Evolutionary conservation across 2,888 invertebrate species (phyloP), one percentile per base, ranked within the genome.

Genomic region (Melipona beecheii): DNA sequence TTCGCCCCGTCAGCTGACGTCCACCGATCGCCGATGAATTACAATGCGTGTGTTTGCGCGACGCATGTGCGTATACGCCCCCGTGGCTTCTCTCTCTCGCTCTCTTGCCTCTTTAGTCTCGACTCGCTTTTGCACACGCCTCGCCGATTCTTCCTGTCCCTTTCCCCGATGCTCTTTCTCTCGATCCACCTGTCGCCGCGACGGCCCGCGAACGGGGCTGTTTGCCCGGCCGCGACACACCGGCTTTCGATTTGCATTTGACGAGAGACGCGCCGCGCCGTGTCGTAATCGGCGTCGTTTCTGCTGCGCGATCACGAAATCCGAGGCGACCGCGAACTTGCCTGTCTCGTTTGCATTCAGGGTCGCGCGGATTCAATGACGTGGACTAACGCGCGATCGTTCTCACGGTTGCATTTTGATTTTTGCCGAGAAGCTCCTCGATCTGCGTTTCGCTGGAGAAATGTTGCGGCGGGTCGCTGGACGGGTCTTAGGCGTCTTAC

Each of bases 241-340:
- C 78, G 65, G 80, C 78, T 76, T 56, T 76, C 75, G 84, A 88
- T 89, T 89, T 87, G 87, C 87, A 85, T 85, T 87, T 85, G 87
- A 89, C 80, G 87, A 75, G 78, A 36, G 58, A 65, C 58, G 31
- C 19, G n/a, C 56, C 11, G 31, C 43, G 43, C 36, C 77, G 85
- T 88, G 87, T 87, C 87, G 78, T 90, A 89, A 89, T 86, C 74
- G 77, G 54, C 50, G 81, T 90, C 86, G 86, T 5, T 90, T 90
- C 64, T 78, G 76, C 86, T 89, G 89, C 89, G 80, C 84, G 89
- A 89, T 89, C 90, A 90, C 90, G 90, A 89, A 89, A 89, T 90
- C 82, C 84, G 81, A 87, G 85, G 70, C 84, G 87, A 83, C 90
- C 89, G 89, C 89, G 89, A 90, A 89, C 90, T 89, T 89, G 89